Conservation (phyloP, 2,797 vertebrate species). For the Gambusia yucatana region DNA sequence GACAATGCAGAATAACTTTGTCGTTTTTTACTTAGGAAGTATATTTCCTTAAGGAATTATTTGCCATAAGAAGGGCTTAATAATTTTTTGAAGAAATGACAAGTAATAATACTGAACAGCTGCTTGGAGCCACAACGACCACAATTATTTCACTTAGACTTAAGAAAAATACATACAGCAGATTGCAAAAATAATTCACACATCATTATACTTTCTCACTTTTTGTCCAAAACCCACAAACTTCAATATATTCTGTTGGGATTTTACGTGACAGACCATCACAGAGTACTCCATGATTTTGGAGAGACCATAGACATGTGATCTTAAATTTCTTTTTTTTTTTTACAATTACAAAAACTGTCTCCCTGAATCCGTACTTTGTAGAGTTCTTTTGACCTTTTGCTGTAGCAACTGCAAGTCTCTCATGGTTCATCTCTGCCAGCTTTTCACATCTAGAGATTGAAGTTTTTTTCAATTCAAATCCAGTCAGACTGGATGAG, state of each 20-base stretch:
- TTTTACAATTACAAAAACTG: background rate
- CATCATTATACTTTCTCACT: background rate
- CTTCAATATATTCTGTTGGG: background rate
- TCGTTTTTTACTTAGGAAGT: background rate
- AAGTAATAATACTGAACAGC: background rate
- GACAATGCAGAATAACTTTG: background rate
- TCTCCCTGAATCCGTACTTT: background rate
- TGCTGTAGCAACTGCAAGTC: background rate
- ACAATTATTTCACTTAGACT: background rate
- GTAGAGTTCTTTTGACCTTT: background rate
- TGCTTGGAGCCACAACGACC: background rate
- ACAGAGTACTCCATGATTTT: background rate
- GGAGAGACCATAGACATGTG: background rate
- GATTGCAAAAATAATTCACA: background rate
- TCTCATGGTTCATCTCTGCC: background rate
- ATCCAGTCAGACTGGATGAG: background rate
- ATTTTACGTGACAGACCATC: background rate
- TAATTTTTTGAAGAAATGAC: background rate
- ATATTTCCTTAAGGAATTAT: background rate
- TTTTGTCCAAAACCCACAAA: background rate
- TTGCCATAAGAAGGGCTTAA: background rate
- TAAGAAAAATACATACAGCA: background rate
- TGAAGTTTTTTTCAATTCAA: background rate
- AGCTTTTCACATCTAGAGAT: background rate
- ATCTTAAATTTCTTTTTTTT: background rate